Evolutionary conservation across 37 sponge, comb jelly and placozoan species (phyloP).

Genomic region (Geodia barretti): DNA sequence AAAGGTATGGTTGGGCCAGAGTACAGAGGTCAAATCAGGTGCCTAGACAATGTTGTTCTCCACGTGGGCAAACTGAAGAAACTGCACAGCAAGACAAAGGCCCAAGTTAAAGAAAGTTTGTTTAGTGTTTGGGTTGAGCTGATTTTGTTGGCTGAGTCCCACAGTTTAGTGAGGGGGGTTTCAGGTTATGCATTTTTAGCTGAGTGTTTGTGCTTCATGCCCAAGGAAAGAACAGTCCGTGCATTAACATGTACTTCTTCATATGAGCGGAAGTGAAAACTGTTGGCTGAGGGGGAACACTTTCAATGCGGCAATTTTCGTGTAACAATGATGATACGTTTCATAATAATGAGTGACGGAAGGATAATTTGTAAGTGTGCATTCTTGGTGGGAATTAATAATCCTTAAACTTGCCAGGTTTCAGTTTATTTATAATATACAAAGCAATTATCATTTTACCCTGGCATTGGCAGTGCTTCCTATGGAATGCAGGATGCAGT

Average conservation of each 20-base stretch:
- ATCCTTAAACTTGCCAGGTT: too few relatives aligned
- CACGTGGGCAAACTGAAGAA: constrained; percentile 39
- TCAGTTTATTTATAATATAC: too few relatives aligned
- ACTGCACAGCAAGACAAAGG: background rate
- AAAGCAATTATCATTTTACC: too few relatives aligned
- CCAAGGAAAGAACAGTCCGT: constrained; percentile 4
- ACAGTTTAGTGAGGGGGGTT: background rate
- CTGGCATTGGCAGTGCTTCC: too few relatives aligned
- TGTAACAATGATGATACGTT: too few relatives aligned
- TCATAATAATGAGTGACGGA: too few relatives aligned
- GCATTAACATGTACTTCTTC: background rate
- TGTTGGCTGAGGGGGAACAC: too few relatives aligned
- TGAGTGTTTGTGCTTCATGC: background rate
- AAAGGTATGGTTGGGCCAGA: constrained; percentile 40
- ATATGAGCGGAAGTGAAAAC: too few relatives aligned
- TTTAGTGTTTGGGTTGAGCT: constrained; percentile 35
- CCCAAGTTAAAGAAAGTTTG: background rate
- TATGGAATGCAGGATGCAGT: too few relatives aligned
- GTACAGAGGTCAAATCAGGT: constrained; percentile 11
- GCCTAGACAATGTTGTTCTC: constrained; percentile 14
- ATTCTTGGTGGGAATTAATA: too few relatives aligned
- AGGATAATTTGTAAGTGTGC: too few relatives aligned
- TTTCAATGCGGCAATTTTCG: too few relatives aligned
- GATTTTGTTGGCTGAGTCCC: constrained; percentile 35
- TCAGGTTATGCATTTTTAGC: constrained; percentile 1